Conservation (phyloP, 1,140 invertebrate species). For the Trissolcus basalis region DNA sequence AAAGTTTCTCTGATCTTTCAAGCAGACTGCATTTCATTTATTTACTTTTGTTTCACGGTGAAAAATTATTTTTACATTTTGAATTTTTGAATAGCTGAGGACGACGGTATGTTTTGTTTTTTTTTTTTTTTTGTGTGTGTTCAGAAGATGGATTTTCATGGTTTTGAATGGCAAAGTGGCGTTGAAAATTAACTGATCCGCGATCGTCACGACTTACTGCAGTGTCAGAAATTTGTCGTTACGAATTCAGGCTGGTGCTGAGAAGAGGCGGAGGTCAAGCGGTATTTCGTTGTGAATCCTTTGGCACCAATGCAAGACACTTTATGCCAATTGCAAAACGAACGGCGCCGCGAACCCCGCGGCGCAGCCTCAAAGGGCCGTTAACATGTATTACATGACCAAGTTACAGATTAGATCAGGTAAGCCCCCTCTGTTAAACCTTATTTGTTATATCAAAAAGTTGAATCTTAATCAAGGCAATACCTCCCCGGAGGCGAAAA, state of each 20-base stretch:
- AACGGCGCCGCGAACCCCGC: constrained; percentile 91
- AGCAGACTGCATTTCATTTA: too few relatives aligned
- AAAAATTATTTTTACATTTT: too few relatives aligned
- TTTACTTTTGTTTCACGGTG: too few relatives aligned
- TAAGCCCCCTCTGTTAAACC: constrained; percentile 65
- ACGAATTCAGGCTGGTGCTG: constrained; percentile 95
- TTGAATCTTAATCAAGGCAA: constrained; percentile 38
- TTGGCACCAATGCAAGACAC: constrained; percentile 94
- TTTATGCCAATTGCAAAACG: constrained; percentile 93
- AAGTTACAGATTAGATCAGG: constrained; percentile 92
- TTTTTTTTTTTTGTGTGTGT: too few relatives aligned
- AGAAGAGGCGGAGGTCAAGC: constrained; percentile 92
- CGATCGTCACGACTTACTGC: constrained; percentile 91
- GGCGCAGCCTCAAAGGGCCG: constrained; percentile 86
- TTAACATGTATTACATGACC: constrained; percentile 96
- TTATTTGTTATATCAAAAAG: constrained; percentile 19
- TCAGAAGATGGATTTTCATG: too few relatives aligned
- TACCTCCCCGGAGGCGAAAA: constrained; percentile 18
- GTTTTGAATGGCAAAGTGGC: constrained; percentile 89
- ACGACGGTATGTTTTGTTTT: too few relatives aligned
- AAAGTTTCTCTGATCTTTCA: too few relatives aligned
- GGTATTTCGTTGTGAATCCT: constrained; percentile 93
- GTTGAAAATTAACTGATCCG: constrained; percentile 96
- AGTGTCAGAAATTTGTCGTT: constrained; percentile 93
- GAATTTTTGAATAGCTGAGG: too few relatives aligned